These are phyloP conservation scores for Oegoconia quadripuncta DNA, from an alignment of 2,888 invertebrate species.

Conservation along the genomic window DNA sequence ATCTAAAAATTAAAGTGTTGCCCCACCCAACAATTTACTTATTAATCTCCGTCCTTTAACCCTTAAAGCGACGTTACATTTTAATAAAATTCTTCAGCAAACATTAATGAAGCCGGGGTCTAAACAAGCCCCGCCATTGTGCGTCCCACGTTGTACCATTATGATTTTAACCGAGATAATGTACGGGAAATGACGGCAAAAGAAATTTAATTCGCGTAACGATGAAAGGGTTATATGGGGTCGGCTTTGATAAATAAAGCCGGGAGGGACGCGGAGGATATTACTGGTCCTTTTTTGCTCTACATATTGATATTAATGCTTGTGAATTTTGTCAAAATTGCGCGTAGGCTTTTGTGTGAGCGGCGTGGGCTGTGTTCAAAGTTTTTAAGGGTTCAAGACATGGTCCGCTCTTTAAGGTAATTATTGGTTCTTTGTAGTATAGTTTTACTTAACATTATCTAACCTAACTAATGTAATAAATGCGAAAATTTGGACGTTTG, in stretches of 20 bases:
- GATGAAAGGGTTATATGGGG: slow-evolving; percentile 77
- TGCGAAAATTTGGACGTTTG: too few species aligned
- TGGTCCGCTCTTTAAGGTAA: not conserved
- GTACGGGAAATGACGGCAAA: slow-evolving; percentile 79
- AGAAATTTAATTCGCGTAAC: slow-evolving; percentile 78
- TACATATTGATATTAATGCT: slow-evolving; percentile 78
- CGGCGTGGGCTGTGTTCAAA: not conserved
- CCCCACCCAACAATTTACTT: slow-evolving; percentile 20
- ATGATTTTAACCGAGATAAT: slow-evolving; percentile 78
- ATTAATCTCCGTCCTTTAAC: slow-evolving; percentile 37
- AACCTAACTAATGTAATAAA: too few species aligned
- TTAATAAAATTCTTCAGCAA: slow-evolving; percentile 75
- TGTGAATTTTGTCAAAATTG: slow-evolving; percentile 74
- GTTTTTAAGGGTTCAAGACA: not conserved
- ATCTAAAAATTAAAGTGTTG: not conserved
- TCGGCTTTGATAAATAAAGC: slow-evolving; percentile 73
- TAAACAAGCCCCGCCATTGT: slow-evolving; percentile 67
- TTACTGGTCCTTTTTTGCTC: slow-evolving; percentile 70
- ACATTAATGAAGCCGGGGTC: slow-evolving; percentile 68
- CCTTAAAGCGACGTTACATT: slow-evolving; percentile 68
- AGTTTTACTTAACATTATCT: too few species aligned
- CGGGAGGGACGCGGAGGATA: slow-evolving; percentile 64
- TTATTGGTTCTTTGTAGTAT: too few species aligned
- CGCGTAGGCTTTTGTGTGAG: slow-evolving; percentile 35
- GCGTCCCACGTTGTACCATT: slow-evolving; percentile 55